Evolutionary conservation across 2,113 vertebrate species (phyloP), one percentile per base, ranked within the genome.

Genomic region (Cebus imitator): DNA sequence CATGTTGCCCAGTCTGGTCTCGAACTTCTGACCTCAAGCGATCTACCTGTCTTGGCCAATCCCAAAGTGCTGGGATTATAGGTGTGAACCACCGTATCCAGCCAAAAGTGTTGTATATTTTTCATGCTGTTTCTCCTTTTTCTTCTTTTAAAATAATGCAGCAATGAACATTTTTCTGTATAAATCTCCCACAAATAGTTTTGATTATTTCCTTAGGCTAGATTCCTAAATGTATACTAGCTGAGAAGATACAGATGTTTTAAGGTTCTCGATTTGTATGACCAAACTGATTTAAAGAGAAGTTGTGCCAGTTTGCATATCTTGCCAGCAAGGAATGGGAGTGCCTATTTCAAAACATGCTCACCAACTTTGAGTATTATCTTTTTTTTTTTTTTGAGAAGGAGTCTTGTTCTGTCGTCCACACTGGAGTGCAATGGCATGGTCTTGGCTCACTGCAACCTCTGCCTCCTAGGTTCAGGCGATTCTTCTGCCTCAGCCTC

Each of bases 271-370:
- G 25, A 32, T 91, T 52, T 73, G 32, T 18, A 48, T 58, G 48
- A 30, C 16, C 85, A 87, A 90, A 84, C 25, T 61, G n/a, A 76
- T 87, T 95, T 82, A 50, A 89, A 66, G 35, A 87, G 66, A 90
- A 78, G 10, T 4, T 9, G 6, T 55, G 23, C n/a, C 87, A 78
- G 8, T 61, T 10, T 61, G n/a, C n/a, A 17, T 58, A 48, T 43
- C 68, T 73, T 70, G 40, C 48, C 48, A 43, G 13, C n/a, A 40
- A 75, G 57, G 17, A 72, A 73, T n/a, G 79, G 40, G 45, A 43
- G 32, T 70, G 52, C 18, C 57, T 61, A 3, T 84, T 96, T 84
- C 58, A 87, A 79, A 72, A 72, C n/a, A 16, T 20, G 32, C 20
- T 55, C 30, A 9, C 37, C 30, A 18, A 64, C 55, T 35, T 83